Conservation (phyloP, 1,140 invertebrate species). For the Cotesia glomerata region DNA sequence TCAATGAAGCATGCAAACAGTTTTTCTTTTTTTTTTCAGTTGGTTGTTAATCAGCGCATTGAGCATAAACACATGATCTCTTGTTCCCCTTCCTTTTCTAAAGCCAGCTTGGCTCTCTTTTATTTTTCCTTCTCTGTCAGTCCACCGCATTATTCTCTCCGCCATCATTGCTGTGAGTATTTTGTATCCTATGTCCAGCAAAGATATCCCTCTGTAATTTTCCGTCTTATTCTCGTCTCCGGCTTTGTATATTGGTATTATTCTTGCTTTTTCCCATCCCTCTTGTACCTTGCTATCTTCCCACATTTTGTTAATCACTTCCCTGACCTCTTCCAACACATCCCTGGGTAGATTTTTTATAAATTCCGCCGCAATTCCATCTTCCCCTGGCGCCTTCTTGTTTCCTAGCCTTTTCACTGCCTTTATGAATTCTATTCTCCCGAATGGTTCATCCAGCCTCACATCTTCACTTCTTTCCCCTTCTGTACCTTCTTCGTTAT, state of each 20-base stretch:
- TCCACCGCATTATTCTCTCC: not conserved
- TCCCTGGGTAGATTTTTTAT: not conserved
- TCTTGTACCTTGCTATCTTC: not conserved
- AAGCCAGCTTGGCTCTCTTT: no score
- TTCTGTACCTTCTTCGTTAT: no score
- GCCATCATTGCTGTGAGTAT: not conserved
- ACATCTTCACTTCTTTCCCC: no score
- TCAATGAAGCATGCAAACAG: conserved; percentile 18
- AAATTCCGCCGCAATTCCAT: not conserved
- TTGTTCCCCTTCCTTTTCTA: no score
- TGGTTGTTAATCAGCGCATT: conserved; percentile 12
- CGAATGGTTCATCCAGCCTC: no score
- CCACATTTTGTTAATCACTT: not conserved
- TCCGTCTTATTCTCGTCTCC: not conserved
- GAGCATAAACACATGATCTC: conserved; percentile 13
- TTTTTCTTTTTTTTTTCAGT: not conserved
- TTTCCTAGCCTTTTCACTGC: not conserved
- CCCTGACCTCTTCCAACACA: not conserved
- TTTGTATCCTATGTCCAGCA: no score
- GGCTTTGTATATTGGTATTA: not conserved
- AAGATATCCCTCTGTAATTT: not conserved
- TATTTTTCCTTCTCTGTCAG: not conserved
- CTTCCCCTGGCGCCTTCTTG: not conserved
- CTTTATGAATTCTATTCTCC: no score
- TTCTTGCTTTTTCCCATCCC: not conserved